Conservation (phyloP, 2,888 invertebrate species). For the Theretra japonica region DNA sequence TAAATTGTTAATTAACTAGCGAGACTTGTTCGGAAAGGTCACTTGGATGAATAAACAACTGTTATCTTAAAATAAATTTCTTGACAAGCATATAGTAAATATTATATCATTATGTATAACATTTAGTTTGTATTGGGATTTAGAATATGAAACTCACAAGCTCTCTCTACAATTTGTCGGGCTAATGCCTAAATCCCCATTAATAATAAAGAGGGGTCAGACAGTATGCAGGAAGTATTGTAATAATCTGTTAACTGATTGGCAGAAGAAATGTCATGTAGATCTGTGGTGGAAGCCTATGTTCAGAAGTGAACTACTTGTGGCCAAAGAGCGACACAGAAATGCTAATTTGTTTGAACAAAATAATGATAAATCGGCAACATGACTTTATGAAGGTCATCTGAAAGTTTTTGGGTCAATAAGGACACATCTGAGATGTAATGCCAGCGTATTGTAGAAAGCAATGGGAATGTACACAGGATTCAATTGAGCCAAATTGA, state of each 20-base stretch:
- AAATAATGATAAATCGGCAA: not conserved
- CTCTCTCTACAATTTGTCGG: too few species aligned
- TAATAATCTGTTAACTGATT: too few species aligned
- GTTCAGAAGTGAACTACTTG: too few species aligned
- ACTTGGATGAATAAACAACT: not conserved
- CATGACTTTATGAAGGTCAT: not conserved
- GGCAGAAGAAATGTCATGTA: too few species aligned
- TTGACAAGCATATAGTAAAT: not conserved
- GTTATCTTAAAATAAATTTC: conserved; percentile 7
- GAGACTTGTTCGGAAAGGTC: not conserved
- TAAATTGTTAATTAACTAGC: not conserved
- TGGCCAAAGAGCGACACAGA: too few species aligned
- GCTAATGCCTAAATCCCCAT: too few species aligned
- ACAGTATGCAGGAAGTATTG: too few species aligned
- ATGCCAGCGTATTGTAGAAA: not conserved
- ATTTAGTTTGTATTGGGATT: not conserved
- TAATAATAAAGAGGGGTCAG: too few species aligned
- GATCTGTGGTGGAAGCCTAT: too few species aligned
- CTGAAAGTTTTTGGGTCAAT: not conserved
- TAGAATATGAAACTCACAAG: too few species aligned
- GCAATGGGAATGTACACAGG: conserved; percentile 30
- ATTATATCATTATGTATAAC: not conserved
- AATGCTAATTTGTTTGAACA: too few species aligned
- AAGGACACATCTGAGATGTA: not conserved
- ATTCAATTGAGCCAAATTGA: conserved; percentile 30